Base-by-base conservation (phyloP, 2,113 vertebrate species). In the Ibidorhyncha struthersii region DNA sequence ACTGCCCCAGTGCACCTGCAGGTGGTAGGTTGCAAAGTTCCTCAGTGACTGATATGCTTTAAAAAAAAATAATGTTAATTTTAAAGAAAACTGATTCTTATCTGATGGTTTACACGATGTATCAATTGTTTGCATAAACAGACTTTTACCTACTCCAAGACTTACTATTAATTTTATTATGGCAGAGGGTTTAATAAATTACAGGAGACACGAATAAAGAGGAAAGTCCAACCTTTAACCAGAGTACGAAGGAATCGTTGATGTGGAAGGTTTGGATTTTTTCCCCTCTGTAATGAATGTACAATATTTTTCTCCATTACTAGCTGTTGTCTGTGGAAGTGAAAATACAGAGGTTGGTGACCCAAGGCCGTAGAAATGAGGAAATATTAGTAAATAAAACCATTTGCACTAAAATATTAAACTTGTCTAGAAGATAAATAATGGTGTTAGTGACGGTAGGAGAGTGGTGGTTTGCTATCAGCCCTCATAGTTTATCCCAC, bases 331-430 rank as follows among this genome's bases (percentile, higher is more conserved):
- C 70, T 88, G 40, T 69, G 63, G 40, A 77, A 77, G 45, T 66
- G 41, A 70, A 92, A 94, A 73, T 61, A 32, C 2, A 67, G 47
- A 90, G 40, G 22, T 41, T 65, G n/a, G 43, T 0, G 0, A 76
- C 34, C 18, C 58, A 71, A 81, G 78, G 79, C 79, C 32, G 12
- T 41, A 88, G 71, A 70, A 90, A 73, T 66, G 58, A 80, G 85
- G 71, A 67, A 88, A 92, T 86, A n/a, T 22, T 41, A 26, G 41
- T 88, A 58, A 67, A 47, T 70, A 88, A 88, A 90, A 6, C 62
- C 53, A 56, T 94, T 92, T 96, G 12, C 43, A 76, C 59, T 89
- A 45, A 86, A 93, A 77, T 94, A 86, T 81, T 93, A 9, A 21
- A 12, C 36, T 83, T 90, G 73, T 89, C 83, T 11, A 56, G 47